Evolutionary conservation across 2,888 invertebrate species (phyloP), one percentile per base, ranked within the genome.

Genomic region (Pollenia amentaria): DNA sequence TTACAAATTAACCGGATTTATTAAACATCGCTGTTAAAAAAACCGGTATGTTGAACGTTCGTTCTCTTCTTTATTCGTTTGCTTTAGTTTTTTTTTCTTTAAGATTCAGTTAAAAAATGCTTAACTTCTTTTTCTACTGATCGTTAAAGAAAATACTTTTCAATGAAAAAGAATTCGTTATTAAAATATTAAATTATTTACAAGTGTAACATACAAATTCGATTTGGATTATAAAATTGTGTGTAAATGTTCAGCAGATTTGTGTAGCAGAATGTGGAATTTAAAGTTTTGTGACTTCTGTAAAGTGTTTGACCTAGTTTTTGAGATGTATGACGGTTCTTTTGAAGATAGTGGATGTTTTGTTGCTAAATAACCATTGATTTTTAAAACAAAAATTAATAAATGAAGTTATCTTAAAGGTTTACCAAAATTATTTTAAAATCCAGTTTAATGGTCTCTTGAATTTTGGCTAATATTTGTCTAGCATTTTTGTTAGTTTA

Each of bases 1-100:
- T 82, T 82, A 82, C 69, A 82, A 76, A 76, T 76, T 76, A 76
- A 82, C 82, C 76, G 82, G 82, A 82, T 82, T 82, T 82, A 62
- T 70, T 70, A 82, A 82, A 60, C 42, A 69, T 46, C 62, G 60
- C 69, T 70, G 75, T 16, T 44, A 38, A 82, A 82, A 82, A 44
- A 82, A 82, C 76, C 76, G 82, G 76, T 82, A 82, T 82, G 82
- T 82, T 82, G 51, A 29, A 67, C 55, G 12, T 44, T 40, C 29
- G 12, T 51, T 60, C 44, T 82, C 48, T 67, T 76, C 42, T 82
- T 62, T 69, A 2, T 21, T 48, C 14, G 42, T 62, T 69, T 38
- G 62, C 14, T 64, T 42, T 55, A 40, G 40, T 42, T 21, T 70
- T 55, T 16, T 46, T 65, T 44, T 57, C 46, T 72, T 80, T 38